Base-by-base conservation (phyloP, 2,797 vertebrate genomes). In the Gobionotothen gibberifrons region DNA sequence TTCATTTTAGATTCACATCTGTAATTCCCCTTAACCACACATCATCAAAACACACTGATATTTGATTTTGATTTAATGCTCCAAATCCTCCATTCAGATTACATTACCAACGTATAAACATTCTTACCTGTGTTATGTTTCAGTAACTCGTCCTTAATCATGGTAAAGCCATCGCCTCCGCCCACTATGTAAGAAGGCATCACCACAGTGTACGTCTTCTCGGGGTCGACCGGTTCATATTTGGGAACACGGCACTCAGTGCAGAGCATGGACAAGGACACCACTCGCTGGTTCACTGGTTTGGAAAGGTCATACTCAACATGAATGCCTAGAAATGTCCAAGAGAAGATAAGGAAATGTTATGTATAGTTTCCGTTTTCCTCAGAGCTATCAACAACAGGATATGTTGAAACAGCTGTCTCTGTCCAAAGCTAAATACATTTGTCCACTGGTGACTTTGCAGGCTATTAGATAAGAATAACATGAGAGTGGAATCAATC, bases 121-220 rank as follows among this genome's bases (percentile, higher is more conserved):
- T 36, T 36, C 32, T 36, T 36, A 97, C 97, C 97, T 72, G 95
- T 96, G 72, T 93, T 94, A 42, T 96, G 96, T 40, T 94, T 97
- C 56, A 96, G 76, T 17, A 90, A 84, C 79, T 95, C 93, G 0
- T 95, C 78, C 79, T 92, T 95, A 72, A 98, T 93, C 95, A 98
- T 96, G 8, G 26, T 43, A 70, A 89, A 98, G 17, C 92, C 92
- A 40, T 98, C 97, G 15, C 97, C 97, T 16, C 97, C 97, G 0
- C 14, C 90, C 53, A 90, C 92, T 5, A 97, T 86, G 52, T 95
- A 98, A 36, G 90, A 95, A 0, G 95, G 93, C 75, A 96, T 90
- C 68, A 93, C 90, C 61, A 98, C 90, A 0, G 95, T 97, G 76
- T 98, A 98, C 0, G 72, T 78, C 74, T 90, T 84, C 42, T 95